Conservation (phyloP, 2,797 vertebrate genomes). For the Cyprinella venusta region DNA sequence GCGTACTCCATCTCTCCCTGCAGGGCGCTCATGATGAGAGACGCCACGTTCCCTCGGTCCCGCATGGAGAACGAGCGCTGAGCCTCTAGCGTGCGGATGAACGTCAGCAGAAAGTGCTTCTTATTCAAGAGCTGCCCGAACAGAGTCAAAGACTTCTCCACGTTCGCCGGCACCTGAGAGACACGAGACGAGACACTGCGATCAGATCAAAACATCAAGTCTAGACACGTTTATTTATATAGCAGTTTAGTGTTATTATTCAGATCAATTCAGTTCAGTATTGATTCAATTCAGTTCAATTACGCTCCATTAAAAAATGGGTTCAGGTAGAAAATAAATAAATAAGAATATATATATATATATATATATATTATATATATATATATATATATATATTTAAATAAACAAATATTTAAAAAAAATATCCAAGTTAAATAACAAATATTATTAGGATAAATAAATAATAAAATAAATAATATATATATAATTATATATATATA, state of each 20-base stretch:
- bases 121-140: slow-evolving; percentile 97
- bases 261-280: background rate
- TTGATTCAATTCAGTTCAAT: background rate
- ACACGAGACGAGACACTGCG: background rate
- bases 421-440: no score
- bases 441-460: no score
- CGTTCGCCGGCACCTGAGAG: slow-evolving; percentile 90
- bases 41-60: slow-evolving; percentile 95
- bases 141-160: slow-evolving; percentile 94
- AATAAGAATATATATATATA: no score
- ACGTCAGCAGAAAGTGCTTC: slow-evolving; percentile 96
- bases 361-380: no score
- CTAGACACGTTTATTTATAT: background rate
- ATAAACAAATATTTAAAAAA: no score
- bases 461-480: no score
- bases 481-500: no score
- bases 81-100: slow-evolving; percentile 95
- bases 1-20: slow-evolving; percentile 99
- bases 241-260: background rate
- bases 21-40: slow-evolving; percentile 96
- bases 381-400: no score
- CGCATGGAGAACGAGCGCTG: slow-evolving; percentile 98
- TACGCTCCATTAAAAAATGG: background rate
- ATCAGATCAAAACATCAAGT: background rate
- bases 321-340: background rate